These are phyloP conservation scores for Aphelinus atriplicis DNA, from an alignment of 1,140 invertebrate species.

Conservation along the genomic window DNA sequence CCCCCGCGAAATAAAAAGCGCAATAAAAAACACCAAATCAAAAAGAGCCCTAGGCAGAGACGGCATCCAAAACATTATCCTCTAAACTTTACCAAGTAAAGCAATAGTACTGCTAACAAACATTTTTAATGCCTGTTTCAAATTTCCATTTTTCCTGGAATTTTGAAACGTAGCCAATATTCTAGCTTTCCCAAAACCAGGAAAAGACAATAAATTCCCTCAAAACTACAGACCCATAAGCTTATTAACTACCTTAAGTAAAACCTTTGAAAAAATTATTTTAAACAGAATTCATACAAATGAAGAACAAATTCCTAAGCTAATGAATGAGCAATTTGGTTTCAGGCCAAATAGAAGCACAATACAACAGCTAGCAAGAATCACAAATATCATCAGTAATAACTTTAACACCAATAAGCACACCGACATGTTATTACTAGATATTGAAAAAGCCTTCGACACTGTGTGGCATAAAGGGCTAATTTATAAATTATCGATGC, in stretches of 20 bases:
- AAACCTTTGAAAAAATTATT: constrained; percentile 44
- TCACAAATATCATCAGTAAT: no score
- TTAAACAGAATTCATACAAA: constrained; percentile 14
- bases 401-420: constrained; percentile 39
- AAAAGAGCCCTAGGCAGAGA: constrained; percentile 52
- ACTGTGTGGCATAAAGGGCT: constrained; percentile 36
- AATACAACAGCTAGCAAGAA: constrained; percentile 37
- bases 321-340: constrained; percentile 43
- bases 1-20: neutral
- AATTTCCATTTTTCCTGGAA: constrained; percentile 44
- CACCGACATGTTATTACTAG: constrained; percentile 22
- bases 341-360: constrained; percentile 41
- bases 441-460: no score
- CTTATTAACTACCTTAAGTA: constrained; percentile 41
- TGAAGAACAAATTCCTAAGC: neutral
- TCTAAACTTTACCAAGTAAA: constrained; percentile 48
- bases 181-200: constrained; percentile 50
- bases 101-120: constrained; percentile 40
- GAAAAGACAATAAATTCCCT: constrained; percentile 20
- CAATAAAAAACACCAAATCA: constrained; percentile 13
- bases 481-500: constrained; percentile 35
- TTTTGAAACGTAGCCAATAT: constrained; percentile 49
- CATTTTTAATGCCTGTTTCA: constrained; percentile 47
- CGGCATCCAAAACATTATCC: constrained; percentile 44
- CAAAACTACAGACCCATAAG: constrained; percentile 45